phyloP scores from a whole-genome alignment of 2,888 invertebrate species.

The Himalopsyche anomala region DNA sequence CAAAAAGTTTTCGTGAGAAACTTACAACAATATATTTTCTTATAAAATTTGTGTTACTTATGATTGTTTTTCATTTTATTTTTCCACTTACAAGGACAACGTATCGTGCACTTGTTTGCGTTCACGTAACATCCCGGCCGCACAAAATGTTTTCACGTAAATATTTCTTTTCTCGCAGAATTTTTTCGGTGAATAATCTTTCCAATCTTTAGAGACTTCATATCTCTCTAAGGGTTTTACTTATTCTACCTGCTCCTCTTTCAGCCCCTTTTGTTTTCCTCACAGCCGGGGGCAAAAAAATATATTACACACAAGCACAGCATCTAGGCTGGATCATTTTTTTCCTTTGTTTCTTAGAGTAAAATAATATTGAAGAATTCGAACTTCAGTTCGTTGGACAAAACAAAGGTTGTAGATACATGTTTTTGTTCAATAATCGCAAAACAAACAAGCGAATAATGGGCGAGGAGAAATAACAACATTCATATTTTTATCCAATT shows the following conservation, averaged over 20 bases:
- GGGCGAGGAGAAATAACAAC: too few relatives aligned
- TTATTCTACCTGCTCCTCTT: conserved; percentile 41
- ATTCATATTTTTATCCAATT: too few relatives aligned
- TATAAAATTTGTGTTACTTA: too few relatives aligned
- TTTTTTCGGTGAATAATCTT: conserved; percentile 47
- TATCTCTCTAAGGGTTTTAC: conserved; percentile 44
- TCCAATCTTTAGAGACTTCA: conserved; percentile 42
- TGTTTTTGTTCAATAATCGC: neutral
- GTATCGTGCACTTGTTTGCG: neutral
- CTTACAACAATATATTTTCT: too few relatives aligned
- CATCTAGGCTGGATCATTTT: conserved; percentile 35
- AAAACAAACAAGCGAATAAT: neutral
- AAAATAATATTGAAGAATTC: conserved; percentile 39
- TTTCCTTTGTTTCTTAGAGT: conserved; percentile 39
- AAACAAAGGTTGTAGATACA: neutral
- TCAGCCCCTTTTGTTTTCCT: conserved; percentile 41
- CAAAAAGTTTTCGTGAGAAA: too few relatives aligned
- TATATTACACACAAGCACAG: conserved; percentile 31
- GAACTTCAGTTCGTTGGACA: conserved; percentile 47
- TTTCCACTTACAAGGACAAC: neutral
- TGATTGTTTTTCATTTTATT: neutral
- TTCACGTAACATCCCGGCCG: neutral
- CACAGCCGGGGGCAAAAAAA: conserved; percentile 28
- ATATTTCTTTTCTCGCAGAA: conserved; percentile 24
- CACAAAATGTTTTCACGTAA: conserved; percentile 36